phyloP scores from a whole-genome alignment of 2,797 vertebrate species.

The Eremophila alpestris region DNA sequence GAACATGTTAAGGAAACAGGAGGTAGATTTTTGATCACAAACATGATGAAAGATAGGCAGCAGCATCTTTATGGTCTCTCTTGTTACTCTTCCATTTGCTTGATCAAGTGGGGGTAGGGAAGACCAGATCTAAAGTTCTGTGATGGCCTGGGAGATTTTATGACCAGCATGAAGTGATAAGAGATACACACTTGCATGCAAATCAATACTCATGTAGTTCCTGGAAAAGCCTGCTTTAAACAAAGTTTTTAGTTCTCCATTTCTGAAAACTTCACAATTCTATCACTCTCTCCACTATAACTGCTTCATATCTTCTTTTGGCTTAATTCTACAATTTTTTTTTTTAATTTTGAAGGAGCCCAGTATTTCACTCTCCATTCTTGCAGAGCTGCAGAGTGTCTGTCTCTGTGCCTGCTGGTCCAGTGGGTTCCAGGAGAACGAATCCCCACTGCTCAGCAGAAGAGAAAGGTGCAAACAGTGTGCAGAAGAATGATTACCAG shows the following conservation, averaged over 20 bases:
- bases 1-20: not conserved
- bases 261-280: not conserved
- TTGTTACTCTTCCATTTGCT: not conserved
- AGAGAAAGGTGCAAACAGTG: not conserved
- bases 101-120: not conserved
- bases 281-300: not conserved
- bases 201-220: rapidly evolving
- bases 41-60: not conserved
- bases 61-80: not conserved
- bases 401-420: not conserved
- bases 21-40: not conserved
- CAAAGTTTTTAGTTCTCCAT: not conserved
- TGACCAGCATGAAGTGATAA: not conserved
- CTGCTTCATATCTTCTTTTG: not conserved
- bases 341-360: not conserved
- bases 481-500: not conserved
- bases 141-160: not conserved
- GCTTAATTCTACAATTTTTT: not conserved
- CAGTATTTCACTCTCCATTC: not conserved
- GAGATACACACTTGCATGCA: rapidly evolving
- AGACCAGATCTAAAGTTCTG: not conserved
- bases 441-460: not conserved
- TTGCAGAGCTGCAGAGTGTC: not conserved
- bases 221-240: not conserved
- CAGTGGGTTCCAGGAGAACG: rapidly evolving